phyloP scores from a whole-genome alignment of 2,888 invertebrate species.

The Papilio gigon region DNA sequence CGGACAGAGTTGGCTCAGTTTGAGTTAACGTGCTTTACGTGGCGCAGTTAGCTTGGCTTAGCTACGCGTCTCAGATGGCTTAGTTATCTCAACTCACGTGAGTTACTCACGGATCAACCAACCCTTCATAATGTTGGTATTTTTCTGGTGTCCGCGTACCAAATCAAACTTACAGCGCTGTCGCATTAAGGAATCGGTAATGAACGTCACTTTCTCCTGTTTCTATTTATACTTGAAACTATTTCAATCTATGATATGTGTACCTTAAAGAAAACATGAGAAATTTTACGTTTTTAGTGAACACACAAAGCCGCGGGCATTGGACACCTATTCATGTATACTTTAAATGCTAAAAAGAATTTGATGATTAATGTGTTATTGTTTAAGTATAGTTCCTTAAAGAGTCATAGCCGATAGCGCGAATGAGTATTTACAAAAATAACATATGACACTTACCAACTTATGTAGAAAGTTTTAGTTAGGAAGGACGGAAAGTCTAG shows the following conservation, averaged over 20 bases:
- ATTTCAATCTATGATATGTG: background rate
- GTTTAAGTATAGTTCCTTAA: background rate
- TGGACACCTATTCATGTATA: too few species aligned
- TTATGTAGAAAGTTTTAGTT: conserved; percentile 2
- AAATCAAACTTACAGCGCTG: conserved; percentile 23
- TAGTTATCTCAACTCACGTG: background rate
- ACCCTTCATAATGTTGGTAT: conserved; percentile 8
- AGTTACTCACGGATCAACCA: conserved; percentile 1
- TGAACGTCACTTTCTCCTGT: conserved; percentile 20
- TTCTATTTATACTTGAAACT: conserved; percentile 19
- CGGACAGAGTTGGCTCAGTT: too few species aligned
- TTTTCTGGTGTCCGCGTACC: conserved; percentile 17
- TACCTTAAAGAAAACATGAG: background rate
- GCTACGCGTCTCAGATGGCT: conserved; percentile 7
- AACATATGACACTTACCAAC: conserved; percentile 4
- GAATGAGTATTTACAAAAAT: background rate
- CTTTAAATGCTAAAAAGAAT: too few species aligned
- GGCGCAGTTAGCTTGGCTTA: background rate
- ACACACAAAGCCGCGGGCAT: background rate
- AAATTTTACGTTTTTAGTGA: background rate
- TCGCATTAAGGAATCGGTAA: conserved; percentile 19
- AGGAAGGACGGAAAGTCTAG: background rate
- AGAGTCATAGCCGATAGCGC: background rate
- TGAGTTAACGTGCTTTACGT: too few species aligned
- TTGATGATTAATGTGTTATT: background rate